These are phyloP conservation scores for Patiria miniata DNA, from an alignment of 35 echinoderm and acorn worm genomes.

Conservation along the genomic window DNA sequence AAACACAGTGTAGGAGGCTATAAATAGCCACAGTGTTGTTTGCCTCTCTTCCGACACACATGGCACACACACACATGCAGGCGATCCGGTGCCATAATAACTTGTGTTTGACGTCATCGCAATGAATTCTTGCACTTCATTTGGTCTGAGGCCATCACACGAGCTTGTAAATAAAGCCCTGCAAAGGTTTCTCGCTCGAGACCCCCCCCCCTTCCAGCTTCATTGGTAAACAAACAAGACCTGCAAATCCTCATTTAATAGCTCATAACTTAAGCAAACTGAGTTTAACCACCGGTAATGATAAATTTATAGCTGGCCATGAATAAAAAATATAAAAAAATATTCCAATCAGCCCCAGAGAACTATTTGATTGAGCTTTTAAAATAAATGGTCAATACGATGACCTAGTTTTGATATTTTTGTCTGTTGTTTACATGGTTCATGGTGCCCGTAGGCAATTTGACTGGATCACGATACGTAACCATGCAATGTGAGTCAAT, in stretches of 20 bases:
- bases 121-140: conserved; percentile 25
- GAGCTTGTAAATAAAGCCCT: conserved; percentile 14
- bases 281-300: no score
- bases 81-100: not conserved
- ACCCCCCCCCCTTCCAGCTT: not conserved
- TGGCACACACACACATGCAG: not conserved
- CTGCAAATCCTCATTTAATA: not conserved
- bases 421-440: no score
- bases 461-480: no score
- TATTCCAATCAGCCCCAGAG: no score
- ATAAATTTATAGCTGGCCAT: no score
- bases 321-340: no score
- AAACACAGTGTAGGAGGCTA: conserved; percentile 1
- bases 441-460: no score
- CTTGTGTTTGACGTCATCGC: conserved; percentile 21
- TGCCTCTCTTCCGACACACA: not conserved
- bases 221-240: conserved; percentile 17
- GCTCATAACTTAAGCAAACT: no score
- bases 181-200: not conserved
- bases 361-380: no score
- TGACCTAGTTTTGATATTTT: no score
- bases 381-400: no score
- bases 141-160: conserved; percentile 7
- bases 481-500: no score
- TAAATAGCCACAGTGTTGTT: conserved; percentile 6